These are phyloP conservation scores for Chaetura pelagica DNA, from an alignment of 2,113 vertebrate genomes.

Conservation along the genomic window DNA sequence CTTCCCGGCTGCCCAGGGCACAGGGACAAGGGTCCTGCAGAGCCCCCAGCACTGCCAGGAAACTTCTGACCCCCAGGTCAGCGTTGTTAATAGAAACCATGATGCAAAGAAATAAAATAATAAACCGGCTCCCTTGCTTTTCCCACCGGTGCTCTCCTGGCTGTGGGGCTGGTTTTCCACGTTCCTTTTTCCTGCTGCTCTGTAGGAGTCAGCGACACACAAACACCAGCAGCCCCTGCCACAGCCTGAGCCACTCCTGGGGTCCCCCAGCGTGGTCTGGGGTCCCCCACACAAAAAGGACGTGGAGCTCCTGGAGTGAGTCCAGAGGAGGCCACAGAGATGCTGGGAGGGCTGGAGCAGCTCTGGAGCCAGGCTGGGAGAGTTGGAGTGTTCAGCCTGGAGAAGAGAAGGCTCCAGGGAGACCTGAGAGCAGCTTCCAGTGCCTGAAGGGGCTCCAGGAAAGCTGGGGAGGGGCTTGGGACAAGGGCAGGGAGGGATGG, in stretches of 20 bases:
- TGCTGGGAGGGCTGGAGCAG: too few species aligned
- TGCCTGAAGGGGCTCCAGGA: too few species aligned
- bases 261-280: too few species aligned
- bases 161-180: not conserved
- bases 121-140: not conserved
- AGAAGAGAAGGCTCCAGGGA: too few species aligned
- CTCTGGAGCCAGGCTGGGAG: too few species aligned
- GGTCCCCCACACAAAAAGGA: too few species aligned
- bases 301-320: too few species aligned
- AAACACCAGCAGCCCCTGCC: not conserved
- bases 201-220: accelerated
- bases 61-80: not conserved
- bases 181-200: accelerated
- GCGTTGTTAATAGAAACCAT: not conserved
- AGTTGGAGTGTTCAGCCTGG: too few species aligned
- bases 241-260: accelerated
- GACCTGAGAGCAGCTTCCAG: too few species aligned
- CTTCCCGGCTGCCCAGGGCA: not conserved
- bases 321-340: too few species aligned
- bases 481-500: too few species aligned
- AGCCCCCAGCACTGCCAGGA: not conserved
- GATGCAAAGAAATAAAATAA: not conserved
- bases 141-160: not conserved
- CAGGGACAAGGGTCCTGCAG: not conserved
- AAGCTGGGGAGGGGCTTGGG: too few species aligned